Percentiles rank a stretch among this genome's conserved stretches.
These are phyloP conservation scores for Hyaena hyaena DNA, from an alignment of 2,113 vertebrate genomes.

Conservation along the genomic window DNA sequence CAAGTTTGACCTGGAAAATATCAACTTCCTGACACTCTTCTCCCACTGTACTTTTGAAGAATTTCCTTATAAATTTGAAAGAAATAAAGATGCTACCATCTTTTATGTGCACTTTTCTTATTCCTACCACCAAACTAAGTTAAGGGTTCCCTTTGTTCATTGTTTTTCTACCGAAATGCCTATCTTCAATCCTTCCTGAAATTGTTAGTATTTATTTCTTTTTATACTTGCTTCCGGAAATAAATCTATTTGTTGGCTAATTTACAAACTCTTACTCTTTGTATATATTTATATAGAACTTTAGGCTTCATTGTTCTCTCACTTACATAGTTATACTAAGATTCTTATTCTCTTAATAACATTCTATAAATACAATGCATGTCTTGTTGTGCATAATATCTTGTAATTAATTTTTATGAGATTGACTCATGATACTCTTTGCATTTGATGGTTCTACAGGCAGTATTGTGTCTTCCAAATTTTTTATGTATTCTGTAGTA, in stretches of 20 bases:
- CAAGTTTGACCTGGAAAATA: conserved; percentile 42
- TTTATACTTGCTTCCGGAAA: neutral
- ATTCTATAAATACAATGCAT: neutral
- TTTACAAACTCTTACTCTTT: neutral
- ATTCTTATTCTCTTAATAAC: neutral
- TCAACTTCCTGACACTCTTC: conserved; percentile 1
- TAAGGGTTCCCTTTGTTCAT: neutral
- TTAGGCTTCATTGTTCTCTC: neutral
- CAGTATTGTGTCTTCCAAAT: neutral
- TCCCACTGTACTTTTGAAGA: neutral
- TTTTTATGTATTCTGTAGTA: neutral
- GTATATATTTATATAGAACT: neutral
- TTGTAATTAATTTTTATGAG: neutral
- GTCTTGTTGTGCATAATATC: neutral
- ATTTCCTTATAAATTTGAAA: neutral
- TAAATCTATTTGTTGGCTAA: neutral
- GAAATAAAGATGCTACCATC: neutral
- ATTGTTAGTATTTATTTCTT: neutral
- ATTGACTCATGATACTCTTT: neutral
- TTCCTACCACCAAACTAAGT: neutral
- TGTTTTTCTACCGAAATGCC: neutral
- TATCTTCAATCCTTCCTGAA: conserved; percentile 14
- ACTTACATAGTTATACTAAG: neutral
- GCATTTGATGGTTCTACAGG: neutral
- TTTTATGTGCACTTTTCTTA: neutral